Evolutionary conservation across 2,888 invertebrate species (phyloP), one percentile per base, ranked within the genome.

Genomic region (Ormyrus labotus): DNA sequence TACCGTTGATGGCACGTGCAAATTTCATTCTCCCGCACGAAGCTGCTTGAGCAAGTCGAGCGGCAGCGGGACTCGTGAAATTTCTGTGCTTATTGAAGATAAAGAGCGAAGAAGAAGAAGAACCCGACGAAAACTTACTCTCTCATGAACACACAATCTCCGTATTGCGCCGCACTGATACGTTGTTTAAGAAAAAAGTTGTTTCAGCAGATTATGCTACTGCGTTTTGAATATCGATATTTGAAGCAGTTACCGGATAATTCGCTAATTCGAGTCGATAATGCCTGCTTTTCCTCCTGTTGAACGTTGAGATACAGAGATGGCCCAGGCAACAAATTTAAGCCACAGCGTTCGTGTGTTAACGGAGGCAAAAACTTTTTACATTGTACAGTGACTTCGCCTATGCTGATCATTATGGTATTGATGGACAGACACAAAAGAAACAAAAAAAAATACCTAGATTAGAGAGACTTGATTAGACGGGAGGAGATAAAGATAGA

Each of bases 361-460:
- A 50, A 72, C 34, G 34, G 74, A 78, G 78, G 82, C 70, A 83
- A 81, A 85, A 88, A 87, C 88, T 87, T 90, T 90, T 90, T 89
- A 90, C 89, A 89, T 88, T 90, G 90, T 90, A 90, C 89, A 90
- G 90, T 90, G 89, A 90, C 87, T 88, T 88, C 86, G 89, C 89
- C 89, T 89, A 88, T 85, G 85, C 86, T 87, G 86, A 87, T 87
- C 85, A 86, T 72, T 63, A 78, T 87, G 87, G 85, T 87, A 87
- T 87, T 83, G 83, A 85, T 86, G 60, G 61, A 78, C 51, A 60
- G 47, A 74, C 8, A 76, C 75, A 76, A 80, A 81, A 75, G 70
- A 74, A 71, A 73, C 34, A 67, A 78, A 34, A 81, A 81, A 70
- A 75, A 79, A 67, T 48, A 80, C 48, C n/a, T 81, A 76, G 48